A percentile compares a stretch with the other conserved stretches of the same genome.
phyloP scores from a whole-genome alignment of 2,797 vertebrate genomes.

The Melanotaenia boesemani region DNA sequence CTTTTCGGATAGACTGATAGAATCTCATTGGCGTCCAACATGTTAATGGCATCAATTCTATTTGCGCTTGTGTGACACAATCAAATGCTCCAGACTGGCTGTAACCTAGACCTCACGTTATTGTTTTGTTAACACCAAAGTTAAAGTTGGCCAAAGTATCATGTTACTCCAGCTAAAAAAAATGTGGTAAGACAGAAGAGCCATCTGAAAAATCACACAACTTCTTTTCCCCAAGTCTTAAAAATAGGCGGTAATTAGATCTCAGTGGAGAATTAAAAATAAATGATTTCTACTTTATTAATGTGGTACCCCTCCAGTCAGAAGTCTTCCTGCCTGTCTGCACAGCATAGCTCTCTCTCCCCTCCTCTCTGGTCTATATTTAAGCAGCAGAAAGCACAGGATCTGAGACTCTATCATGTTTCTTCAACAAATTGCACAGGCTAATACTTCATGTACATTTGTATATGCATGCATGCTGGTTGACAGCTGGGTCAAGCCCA shows the following conservation, averaged over 20 bases:
- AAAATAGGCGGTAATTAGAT: conserved; percentile 90
- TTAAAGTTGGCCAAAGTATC: conserved; percentile 33
- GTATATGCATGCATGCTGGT: conserved; percentile 8
- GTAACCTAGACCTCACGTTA: not conserved
- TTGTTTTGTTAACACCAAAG: conserved; percentile 13
- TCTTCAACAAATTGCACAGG: conserved; percentile 67
- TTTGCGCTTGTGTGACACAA: not conserved
- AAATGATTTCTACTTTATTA: conserved; percentile 90
- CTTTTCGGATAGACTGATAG: not conserved
- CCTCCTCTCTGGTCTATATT: conserved; percentile 74
- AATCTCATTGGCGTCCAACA: not conserved
- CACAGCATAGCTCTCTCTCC: conserved; percentile 30
- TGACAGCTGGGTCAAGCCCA: conserved; percentile 43
- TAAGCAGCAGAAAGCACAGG: conserved; percentile 66
- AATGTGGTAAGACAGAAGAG: conserved; percentile 42
- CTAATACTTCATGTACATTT: conserved; percentile 28
- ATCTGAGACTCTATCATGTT: conserved; percentile 67
- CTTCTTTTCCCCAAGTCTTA: conserved; percentile 66
- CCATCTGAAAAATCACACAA: conserved; percentile 73
- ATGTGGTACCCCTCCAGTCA: conserved; percentile 74
- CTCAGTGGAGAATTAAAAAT: conserved; percentile 88
- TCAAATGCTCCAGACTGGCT: conserved; percentile 6
- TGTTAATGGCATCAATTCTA: not conserved
- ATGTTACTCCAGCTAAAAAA: conserved; percentile 18
- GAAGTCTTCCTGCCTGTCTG: conserved; percentile 74